Evolutionary conservation across 2,113 vertebrate species (phyloP).

Genomic region (Podarcis muralis): DNA sequence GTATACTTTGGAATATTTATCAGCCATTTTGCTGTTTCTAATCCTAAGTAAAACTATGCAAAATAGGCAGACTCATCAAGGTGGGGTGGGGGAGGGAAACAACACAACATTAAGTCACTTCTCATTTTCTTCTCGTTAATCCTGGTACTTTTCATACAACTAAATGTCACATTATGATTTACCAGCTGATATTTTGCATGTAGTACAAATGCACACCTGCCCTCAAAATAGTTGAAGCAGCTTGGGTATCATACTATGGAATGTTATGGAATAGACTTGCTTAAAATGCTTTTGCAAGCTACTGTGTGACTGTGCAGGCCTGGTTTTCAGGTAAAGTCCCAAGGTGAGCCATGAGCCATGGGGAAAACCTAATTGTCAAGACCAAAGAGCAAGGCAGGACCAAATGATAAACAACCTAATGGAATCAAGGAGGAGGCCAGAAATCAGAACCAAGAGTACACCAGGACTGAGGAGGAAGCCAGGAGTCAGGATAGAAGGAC

Average conservation of each 20-base stretch:
- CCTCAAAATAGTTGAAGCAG: background rate
- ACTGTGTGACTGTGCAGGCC: background rate
- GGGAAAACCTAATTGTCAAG: no score
- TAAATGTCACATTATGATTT: background rate
- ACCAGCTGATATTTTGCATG: background rate
- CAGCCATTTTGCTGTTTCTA: conserved; percentile 48
- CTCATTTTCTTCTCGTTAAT: conserved; percentile 1
- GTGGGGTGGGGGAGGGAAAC: conserved; percentile 28
- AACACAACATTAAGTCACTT: conserved; percentile 32
- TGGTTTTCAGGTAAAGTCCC: background rate
- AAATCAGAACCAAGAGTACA: background rate
- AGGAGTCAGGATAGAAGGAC: background rate
- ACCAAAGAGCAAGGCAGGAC: background rate
- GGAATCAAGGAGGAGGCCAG: background rate
- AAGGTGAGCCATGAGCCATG: background rate
- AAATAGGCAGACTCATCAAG: conserved; percentile 47
- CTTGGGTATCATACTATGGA: background rate
- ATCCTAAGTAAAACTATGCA: conserved; percentile 53
- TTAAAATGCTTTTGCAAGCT: background rate
- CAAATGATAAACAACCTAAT: background rate
- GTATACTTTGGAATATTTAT: conserved; percentile 70
- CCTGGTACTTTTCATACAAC: conserved; percentile 9
- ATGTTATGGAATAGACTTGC: background rate
- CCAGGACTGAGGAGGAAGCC: background rate
- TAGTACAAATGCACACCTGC: conserved; percentile 3